Evolutionary conservation across 2,888 invertebrate species (phyloP).

Genomic region (Latrodectus elegans): DNA sequence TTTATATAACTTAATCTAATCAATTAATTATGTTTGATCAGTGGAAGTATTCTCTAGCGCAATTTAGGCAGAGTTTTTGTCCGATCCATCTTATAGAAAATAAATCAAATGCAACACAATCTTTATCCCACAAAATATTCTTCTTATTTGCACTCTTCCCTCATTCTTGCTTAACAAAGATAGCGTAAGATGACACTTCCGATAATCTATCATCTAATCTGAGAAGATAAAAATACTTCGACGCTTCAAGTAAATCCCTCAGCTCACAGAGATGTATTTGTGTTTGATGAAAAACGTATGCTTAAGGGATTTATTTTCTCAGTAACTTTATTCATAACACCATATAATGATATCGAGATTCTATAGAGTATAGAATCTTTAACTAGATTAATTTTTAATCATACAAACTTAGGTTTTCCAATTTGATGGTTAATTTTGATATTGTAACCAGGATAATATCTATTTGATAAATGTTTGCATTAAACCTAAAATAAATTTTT

Average conservation of each 20-base stretch:
- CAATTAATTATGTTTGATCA: too few relatives aligned
- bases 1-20: too few relatives aligned
- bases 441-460: too few relatives aligned
- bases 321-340: too few relatives aligned
- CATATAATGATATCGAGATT: too few relatives aligned
- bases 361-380: too few relatives aligned
- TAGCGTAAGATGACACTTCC: conserved; percentile 13
- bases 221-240: background rate
- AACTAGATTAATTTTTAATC: too few relatives aligned
- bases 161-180: background rate
- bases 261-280: conserved; percentile 16
- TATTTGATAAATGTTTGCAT: too few relatives aligned
- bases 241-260: background rate
- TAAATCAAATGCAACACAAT: conserved; percentile 23
- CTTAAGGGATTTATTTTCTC: too few relatives aligned
- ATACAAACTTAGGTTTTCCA: too few relatives aligned
- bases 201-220: conserved; percentile 42
- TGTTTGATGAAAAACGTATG: background rate
- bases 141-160: background rate
- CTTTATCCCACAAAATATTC: conserved; percentile 12
- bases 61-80: background rate
- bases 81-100: conserved; percentile 5
- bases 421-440: too few relatives aligned
- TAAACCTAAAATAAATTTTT: too few relatives aligned
- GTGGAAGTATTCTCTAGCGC: background rate